phyloP scores from a whole-genome alignment of 1,140 invertebrate species.

The Neotoxoptera formosana region DNA sequence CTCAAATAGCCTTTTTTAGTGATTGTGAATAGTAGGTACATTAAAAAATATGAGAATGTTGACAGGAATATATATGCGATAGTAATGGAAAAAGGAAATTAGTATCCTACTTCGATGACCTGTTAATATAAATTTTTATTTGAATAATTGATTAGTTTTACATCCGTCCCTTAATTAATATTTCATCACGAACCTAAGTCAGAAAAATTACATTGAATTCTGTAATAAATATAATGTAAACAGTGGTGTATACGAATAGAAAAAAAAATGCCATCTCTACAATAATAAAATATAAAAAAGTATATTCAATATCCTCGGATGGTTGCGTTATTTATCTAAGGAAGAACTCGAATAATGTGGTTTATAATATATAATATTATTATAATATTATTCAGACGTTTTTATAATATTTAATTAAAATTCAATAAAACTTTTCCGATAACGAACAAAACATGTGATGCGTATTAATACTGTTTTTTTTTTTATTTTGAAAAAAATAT shows the following conservation, averaged over 20 bases:
- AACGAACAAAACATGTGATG: neutral
- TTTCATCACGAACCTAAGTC: neutral
- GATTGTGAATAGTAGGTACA: neutral
- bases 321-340: neutral
- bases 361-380: neutral
- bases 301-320: neutral
- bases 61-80: neutral
- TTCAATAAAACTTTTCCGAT: constrained; percentile 13
- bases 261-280: neutral
- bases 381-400: neutral
- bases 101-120: constrained; percentile 10
- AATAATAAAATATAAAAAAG: neutral
- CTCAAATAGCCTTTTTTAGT: neutral
- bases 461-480: neutral
- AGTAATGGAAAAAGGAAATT: constrained; percentile 27
- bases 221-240: neutral
- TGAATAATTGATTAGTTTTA: constrained; percentile 30
- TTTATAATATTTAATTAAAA: constrained; percentile 18
- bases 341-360: neutral
- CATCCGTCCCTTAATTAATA: neutral
- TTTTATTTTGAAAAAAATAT: neutral
- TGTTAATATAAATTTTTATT: constrained; percentile 17
- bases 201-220: constrained; percentile 4
- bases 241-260: neutral
- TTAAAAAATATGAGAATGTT: neutral